phyloP scores from a whole-genome alignment of 2,888 invertebrate species.

The Synanthedon vespiformis region DNA sequence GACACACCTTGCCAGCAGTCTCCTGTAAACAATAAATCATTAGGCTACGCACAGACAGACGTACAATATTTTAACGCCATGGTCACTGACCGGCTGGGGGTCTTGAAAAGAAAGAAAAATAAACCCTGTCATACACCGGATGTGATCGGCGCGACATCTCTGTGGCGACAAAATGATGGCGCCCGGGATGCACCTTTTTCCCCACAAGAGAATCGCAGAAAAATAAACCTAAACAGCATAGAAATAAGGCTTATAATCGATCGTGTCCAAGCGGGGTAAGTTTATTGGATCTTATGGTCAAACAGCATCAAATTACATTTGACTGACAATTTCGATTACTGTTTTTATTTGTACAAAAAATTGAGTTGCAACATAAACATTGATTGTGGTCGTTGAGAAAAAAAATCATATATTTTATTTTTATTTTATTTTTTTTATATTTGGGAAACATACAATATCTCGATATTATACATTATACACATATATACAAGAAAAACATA shows the following conservation, averaged over 20 bases:
- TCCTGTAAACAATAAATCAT: slow-evolving; percentile 45
- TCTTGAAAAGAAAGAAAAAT: slow-evolving; percentile 18
- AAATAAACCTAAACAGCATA: background rate
- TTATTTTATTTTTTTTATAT: too few species aligned
- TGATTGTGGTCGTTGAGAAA: background rate
- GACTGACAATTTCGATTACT: slow-evolving; percentile 13
- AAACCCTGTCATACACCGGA: slow-evolving; percentile 39
- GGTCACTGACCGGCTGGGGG: slow-evolving; percentile 40
- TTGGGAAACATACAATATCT: too few species aligned
- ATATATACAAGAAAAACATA: too few species aligned
- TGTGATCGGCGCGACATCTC: slow-evolving; percentile 52
- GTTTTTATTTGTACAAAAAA: slow-evolving; percentile 2
- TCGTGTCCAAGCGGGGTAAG: background rate
- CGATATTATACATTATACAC: too few species aligned
- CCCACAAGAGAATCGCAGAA: slow-evolving; percentile 7
- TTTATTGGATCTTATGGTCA: slow-evolving; percentile 4
- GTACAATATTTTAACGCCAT: slow-evolving; percentile 40
- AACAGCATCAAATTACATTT: slow-evolving; percentile 15
- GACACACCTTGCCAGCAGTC: background rate
- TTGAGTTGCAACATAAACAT: background rate
- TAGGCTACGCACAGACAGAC: slow-evolving; percentile 25
- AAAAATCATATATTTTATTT: too few species aligned
- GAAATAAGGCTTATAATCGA: background rate
- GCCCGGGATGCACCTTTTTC: slow-evolving; percentile 35
- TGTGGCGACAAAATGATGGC: slow-evolving; percentile 58